Evolutionary conservation across 53 echinoderm and acorn worm species (phyloP).

Genomic region (Crossaster papposus): DNA sequence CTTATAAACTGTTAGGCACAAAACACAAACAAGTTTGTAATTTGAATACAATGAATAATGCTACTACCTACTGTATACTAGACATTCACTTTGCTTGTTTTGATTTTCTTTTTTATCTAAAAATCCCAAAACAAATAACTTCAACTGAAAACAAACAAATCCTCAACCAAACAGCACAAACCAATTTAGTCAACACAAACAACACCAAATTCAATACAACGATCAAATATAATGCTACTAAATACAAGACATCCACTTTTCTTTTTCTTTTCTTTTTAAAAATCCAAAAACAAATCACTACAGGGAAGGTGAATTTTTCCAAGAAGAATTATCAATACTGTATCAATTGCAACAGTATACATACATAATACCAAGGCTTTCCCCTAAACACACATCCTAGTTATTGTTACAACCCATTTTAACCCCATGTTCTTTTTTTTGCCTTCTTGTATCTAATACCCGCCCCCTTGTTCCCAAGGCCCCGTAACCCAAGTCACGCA

Average conservation of each 20-base stretch:
- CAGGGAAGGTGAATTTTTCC: constrained; percentile 22
- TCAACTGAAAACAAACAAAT: no score
- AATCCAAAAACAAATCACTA: not conserved
- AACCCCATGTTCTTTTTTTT: not conserved
- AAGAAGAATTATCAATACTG: not conserved
- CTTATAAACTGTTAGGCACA: no score
- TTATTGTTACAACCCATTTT: constrained; percentile 1
- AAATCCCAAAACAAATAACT: not conserved
- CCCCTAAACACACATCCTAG: not conserved
- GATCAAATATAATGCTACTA: not conserved
- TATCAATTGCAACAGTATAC: not conserved
- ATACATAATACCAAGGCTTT: constrained; percentile 4
- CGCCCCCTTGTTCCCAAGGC: not conserved
- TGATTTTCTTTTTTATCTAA: not conserved
- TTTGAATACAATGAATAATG: not conserved
- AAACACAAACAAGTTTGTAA: no score
- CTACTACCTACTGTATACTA: not conserved
- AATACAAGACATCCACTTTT: not conserved
- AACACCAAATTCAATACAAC: not conserved
- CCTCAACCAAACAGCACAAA: no score
- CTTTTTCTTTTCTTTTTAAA: not conserved
- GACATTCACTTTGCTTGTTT: not conserved
- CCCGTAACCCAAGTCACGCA: constrained; percentile 1
- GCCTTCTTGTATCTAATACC: not conserved
- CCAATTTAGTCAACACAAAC: no score